Conservation (phyloP, 2,113 vertebrate species). For the Rhineura floridana region DNA sequence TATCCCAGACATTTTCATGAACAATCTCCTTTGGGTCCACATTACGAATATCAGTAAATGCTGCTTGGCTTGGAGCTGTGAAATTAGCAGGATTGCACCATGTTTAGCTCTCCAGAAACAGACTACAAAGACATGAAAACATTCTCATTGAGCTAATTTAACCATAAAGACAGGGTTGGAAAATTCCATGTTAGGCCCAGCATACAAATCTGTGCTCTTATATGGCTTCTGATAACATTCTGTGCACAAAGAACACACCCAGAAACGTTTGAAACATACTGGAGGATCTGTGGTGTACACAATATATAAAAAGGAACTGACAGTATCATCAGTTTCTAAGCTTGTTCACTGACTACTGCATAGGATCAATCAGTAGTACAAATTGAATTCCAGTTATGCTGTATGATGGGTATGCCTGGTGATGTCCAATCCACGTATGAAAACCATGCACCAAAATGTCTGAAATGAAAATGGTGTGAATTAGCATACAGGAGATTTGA, state of each 20-base stretch:
- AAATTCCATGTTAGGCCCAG: neutral
- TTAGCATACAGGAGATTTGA: neutral
- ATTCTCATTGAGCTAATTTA: neutral
- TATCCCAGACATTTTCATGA: constrained; percentile 43
- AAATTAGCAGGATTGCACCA: neutral
- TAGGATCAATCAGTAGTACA: neutral
- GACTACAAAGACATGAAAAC: constrained; percentile 41
- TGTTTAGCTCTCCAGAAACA: constrained; percentile 32
- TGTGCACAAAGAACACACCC: neutral
- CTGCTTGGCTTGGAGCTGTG: constrained; percentile 55
- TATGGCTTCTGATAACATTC: neutral
- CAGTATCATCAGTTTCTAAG: constrained; percentile 14
- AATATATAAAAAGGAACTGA: neutral
- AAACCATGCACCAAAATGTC: neutral
- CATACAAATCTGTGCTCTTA: neutral
- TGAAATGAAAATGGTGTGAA: neutral
- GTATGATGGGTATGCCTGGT: neutral
- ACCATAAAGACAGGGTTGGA: neutral
- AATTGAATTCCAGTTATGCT: neutral
- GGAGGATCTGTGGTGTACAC: neutral
- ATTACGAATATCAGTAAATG: constrained; percentile 28
- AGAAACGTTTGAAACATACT: neutral
- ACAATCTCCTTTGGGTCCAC: constrained; percentile 40
- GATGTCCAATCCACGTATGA: neutral
- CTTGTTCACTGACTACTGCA: neutral